These are phyloP conservation scores for Popillia japonica DNA, from an alignment of 1,140 invertebrate genomes.

Conservation along the genomic window DNA sequence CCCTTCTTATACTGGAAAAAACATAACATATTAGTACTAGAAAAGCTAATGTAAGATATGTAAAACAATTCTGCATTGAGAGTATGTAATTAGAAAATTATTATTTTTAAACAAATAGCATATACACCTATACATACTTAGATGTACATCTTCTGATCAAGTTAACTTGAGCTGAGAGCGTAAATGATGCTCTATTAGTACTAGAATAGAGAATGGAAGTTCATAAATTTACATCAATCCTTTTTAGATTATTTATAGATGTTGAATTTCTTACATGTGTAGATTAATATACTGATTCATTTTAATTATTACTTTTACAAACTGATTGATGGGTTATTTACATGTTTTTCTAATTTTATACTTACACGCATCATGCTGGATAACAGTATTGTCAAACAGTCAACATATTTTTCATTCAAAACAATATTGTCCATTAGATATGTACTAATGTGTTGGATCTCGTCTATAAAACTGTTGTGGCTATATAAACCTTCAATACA, in stretches of 20 bases:
- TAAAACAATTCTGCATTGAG: background rate
- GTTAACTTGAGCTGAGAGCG: too few species aligned
- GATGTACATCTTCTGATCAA: too few species aligned
- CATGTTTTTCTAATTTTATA: background rate
- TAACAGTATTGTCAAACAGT: background rate
- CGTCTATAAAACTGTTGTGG: slow-evolving; percentile 22
- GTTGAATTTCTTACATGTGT: background rate
- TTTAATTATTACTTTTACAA: background rate
- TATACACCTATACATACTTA: background rate
- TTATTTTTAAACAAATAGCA: background rate
- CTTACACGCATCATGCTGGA: background rate
- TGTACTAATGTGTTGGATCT: background rate
- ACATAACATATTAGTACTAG: background rate
- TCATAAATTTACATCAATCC: background rate
- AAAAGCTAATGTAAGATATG: background rate
- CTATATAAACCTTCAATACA: background rate
- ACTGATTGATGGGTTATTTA: too few species aligned
- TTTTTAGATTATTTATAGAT: background rate
- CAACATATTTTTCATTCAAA: background rate
- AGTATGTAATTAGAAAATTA: background rate
- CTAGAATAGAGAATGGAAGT: too few species aligned
- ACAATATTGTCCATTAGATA: slow-evolving; percentile 4
- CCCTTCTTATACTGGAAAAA: background rate
- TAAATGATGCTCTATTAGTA: too few species aligned
- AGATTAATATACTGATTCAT: background rate